These are phyloP conservation scores for Scolopax bukidnonensis DNA, from an alignment of 2,797 vertebrate species.

Conservation along the genomic window DNA sequence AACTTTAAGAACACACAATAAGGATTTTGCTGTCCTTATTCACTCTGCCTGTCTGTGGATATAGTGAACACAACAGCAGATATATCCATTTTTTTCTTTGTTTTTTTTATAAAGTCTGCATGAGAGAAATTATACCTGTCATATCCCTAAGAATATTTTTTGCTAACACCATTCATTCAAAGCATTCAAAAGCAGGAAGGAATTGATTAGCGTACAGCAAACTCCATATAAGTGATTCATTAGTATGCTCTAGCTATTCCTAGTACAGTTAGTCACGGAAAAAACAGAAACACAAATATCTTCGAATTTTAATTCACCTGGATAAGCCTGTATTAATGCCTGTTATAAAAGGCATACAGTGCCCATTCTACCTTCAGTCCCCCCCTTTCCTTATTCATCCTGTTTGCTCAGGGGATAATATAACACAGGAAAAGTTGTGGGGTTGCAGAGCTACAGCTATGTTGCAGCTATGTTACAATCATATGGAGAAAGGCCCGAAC, in stretches of 20 bases:
- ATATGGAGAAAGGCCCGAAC: neutral
- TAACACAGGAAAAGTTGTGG: fast-evolving
- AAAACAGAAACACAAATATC: neutral
- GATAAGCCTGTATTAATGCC: neutral
- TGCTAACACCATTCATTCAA: neutral
- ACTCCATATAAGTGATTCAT: neutral
- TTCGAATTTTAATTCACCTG: neutral
- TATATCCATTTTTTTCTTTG: neutral
- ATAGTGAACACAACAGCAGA: neutral
- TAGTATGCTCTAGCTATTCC: neutral
- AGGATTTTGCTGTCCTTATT: neutral
- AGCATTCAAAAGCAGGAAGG: neutral
- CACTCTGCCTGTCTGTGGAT: neutral
- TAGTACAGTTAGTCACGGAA: neutral
- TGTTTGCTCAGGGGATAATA: neutral
- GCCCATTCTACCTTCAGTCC: neutral
- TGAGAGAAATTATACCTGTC: neutral
- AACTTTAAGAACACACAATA: neutral
- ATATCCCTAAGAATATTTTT: neutral
- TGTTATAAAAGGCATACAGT: neutral
- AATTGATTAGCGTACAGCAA: neutral
- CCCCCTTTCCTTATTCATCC: neutral
- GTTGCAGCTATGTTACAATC: neutral
- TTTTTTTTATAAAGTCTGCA: neutral
- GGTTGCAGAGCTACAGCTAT: neutral